A percentile compares a stretch with the other conserved stretches of the same genome.
phyloP scores from a whole-genome alignment of 2,797 vertebrate species.

The Pipistrellus nathusii region DNA sequence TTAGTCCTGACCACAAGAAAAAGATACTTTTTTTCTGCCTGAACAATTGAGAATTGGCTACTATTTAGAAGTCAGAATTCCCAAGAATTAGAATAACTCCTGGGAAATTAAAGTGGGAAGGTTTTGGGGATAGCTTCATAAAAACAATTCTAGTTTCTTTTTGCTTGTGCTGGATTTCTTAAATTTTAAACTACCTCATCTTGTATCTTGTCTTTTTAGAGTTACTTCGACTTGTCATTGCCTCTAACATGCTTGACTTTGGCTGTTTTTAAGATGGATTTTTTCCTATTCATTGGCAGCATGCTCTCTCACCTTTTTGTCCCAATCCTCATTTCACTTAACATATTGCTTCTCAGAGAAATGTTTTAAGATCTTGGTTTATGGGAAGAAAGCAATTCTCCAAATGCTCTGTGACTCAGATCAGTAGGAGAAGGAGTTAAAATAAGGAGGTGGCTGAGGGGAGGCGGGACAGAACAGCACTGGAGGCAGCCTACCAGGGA shows the following conservation, averaged over 20 bases:
- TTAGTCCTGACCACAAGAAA: slow-evolving; percentile 21
- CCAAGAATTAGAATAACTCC: slow-evolving; percentile 53
- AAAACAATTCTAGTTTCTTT: slow-evolving; percentile 56
- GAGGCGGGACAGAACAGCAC: neutral
- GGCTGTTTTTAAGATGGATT: slow-evolving; percentile 3
- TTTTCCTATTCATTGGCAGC: neutral
- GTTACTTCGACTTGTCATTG: slow-evolving; percentile 59
- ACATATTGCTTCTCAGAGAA: slow-evolving; percentile 50
- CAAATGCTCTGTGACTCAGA: slow-evolving; percentile 21
- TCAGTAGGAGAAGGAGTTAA: slow-evolving; percentile 75
- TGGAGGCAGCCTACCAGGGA: slow-evolving; percentile 71
- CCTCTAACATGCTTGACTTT: slow-evolving; percentile 36
- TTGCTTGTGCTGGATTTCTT: slow-evolving; percentile 69
- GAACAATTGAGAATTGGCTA: slow-evolving; percentile 28
- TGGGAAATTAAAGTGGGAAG: slow-evolving; percentile 48
- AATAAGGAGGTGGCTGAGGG: neutral
- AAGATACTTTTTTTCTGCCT: slow-evolving; percentile 20
- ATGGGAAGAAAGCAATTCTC: slow-evolving; percentile 37
- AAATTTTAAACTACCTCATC: slow-evolving; percentile 82
- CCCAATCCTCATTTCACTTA: slow-evolving; percentile 44
- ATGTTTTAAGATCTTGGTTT: slow-evolving; percentile 51
- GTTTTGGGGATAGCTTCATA: slow-evolving; percentile 41
- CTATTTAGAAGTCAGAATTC: slow-evolving; percentile 48
- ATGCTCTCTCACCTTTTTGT: slow-evolving; percentile 44
- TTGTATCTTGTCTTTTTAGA: slow-evolving; percentile 59